Percentiles rank a stretch among this genome's conserved stretches.
phyloP scores from a whole-genome alignment of 2,888 invertebrate species.

The Melangyna quadrimaculata region DNA sequence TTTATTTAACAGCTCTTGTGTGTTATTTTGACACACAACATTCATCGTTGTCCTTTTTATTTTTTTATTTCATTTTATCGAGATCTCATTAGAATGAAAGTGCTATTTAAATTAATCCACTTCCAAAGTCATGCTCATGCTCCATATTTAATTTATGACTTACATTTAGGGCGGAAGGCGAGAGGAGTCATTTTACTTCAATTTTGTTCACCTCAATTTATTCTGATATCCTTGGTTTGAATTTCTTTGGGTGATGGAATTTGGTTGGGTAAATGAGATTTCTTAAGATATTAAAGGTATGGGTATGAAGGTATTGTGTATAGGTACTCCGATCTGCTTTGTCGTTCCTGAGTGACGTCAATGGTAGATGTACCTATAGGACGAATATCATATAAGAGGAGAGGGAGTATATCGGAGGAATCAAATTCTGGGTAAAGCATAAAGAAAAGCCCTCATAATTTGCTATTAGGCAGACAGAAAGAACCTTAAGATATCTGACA shows the following conservation, averaged over 20 bases:
- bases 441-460: conserved; percentile 30
- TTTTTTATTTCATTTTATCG: background rate
- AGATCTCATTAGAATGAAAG: conserved; percentile 45
- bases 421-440: background rate
- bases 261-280: background rate
- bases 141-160: conserved; percentile 3
- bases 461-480: conserved; percentile 13
- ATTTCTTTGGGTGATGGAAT: background rate
- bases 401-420: background rate
- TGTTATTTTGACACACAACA: conserved; percentile 33
- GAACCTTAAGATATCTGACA: conserved; percentile 23
- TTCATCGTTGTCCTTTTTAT: background rate
- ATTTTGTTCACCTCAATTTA: conserved; percentile 15
- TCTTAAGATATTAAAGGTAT: conserved; percentile 26
- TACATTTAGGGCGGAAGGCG: background rate
- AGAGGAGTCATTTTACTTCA: background rate
- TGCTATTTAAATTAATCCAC: conserved; percentile 48
- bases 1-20: conserved; percentile 34
- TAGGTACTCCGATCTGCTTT: background rate
- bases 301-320: background rate
- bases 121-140: background rate
- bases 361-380: background rate
- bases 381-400: background rate
- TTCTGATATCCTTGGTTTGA: conserved; percentile 9
- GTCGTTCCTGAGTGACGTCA: conserved; percentile 39